Conservation (phyloP, 2,113 vertebrate genomes). For the Hoplias malabaricus region DNA sequence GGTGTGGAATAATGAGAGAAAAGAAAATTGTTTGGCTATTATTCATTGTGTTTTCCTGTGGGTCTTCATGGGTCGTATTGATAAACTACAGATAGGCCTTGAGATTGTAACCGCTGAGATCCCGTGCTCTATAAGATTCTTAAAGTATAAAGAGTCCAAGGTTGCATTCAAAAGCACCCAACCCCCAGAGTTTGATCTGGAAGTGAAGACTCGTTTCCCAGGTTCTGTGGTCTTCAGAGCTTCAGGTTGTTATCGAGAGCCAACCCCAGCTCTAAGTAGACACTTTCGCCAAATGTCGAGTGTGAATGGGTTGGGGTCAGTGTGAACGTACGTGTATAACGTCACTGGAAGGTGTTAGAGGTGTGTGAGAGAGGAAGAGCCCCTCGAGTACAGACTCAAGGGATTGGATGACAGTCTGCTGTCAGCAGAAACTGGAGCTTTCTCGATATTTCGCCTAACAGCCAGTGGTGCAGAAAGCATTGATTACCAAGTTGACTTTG, state of each 20-base stretch:
- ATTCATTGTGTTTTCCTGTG: no score
- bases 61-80: no score
- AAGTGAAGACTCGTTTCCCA: neutral
- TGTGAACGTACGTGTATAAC: slow-evolving; percentile 21
- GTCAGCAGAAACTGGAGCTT: slow-evolving; percentile 54
- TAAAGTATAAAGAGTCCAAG: no score
- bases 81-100: no score
- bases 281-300: slow-evolving; percentile 16
- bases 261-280: neutral
- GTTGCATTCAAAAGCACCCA: neutral
- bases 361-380: neutral
- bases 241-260: neutral
- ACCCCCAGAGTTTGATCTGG: neutral
- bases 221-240: neutral
- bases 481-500: slow-evolving; percentile 38
- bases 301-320: slow-evolving; percentile 21
- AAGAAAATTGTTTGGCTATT: no score
- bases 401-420: slow-evolving; percentile 6
- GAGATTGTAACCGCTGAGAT: no score
- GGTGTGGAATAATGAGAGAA: no score
- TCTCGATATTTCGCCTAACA: slow-evolving; percentile 17
- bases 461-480: slow-evolving; percentile 36
- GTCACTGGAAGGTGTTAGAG: slow-evolving; percentile 16
- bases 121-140: no score
- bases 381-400: neutral